Evolutionary conservation across 1,140 invertebrate genomes (phyloP).

Genomic region (Aphelenchoides fujianensis): DNA sequence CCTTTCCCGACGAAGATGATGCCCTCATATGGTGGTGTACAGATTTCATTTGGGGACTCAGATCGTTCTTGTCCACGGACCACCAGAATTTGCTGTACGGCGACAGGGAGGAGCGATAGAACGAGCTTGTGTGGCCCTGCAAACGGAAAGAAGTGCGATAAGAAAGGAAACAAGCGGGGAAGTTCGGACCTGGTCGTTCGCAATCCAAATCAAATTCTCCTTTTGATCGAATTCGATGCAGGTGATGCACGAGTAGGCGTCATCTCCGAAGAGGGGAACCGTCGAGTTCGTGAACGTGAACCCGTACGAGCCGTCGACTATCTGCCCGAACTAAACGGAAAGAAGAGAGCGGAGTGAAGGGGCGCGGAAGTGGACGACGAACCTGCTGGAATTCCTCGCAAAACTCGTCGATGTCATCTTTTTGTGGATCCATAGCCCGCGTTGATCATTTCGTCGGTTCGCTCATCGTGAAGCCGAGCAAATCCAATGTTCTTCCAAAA

Average conservation of each 20-base stretch:
- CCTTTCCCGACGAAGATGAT: conserved; percentile 13
- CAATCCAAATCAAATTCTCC: conserved; percentile 14
- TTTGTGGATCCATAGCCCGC: not conserved
- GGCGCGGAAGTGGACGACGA: too few species aligned
- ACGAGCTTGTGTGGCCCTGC: conserved; percentile 11
- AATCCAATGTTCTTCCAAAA: too few species aligned
- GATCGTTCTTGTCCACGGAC: conserved; percentile 15
- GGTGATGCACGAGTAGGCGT: conserved; percentile 2
- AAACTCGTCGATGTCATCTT: not conserved
- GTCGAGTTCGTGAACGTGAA: not conserved
- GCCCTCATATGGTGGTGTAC: not conserved
- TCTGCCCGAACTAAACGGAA: conserved; percentile 3
- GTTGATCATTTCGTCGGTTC: not conserved
- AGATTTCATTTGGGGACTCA: not conserved
- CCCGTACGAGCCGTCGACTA: not conserved
- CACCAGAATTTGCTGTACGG: conserved; percentile 16
- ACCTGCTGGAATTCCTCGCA: conserved; percentile 6
- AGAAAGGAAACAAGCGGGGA: not conserved
- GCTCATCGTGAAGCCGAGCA: too few species aligned
- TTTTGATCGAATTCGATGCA: conserved; percentile 14
- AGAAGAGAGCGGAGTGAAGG: too few species aligned
- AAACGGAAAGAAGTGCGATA: not conserved
- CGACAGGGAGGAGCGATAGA: not conserved
- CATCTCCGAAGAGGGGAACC: not conserved
- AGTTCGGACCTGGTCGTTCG: conserved; percentile 1